Evolutionary conservation across 1,140 invertebrate species (phyloP).

Genomic region (Drosophila fuyamai): DNA sequence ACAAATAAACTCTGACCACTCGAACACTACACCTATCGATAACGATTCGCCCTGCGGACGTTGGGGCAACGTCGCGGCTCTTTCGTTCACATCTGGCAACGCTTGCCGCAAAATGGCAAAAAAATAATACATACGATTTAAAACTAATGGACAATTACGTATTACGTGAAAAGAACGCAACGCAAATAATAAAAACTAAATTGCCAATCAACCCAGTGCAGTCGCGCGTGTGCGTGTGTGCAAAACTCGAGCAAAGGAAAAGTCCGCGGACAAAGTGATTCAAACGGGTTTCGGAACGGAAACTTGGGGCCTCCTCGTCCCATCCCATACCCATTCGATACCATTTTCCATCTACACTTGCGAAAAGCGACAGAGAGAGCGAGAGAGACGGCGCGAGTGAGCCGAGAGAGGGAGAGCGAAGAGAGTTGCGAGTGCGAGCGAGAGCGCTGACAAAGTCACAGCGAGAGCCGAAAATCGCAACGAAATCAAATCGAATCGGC

Average conservation of each 20-base stretch:
- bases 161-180: conserved; percentile 80
- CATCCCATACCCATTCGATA: conserved; percentile 22
- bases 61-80: background rate
- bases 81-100: conserved; percentile 35
- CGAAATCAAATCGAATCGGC: conserved; percentile 31
- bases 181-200: conserved; percentile 58
- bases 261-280: conserved; percentile 55
- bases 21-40: background rate
- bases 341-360: conserved; percentile 75
- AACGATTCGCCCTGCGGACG: background rate
- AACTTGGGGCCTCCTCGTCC: conserved; percentile 38
- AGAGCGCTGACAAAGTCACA: conserved; percentile 53
- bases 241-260: conserved; percentile 33
- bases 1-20: too few species aligned
- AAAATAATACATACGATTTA: conserved; percentile 80
- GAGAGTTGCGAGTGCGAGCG: conserved; percentile 48
- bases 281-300: conserved; percentile 58
- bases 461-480: conserved; percentile 57
- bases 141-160: conserved; percentile 79
- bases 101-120: conserved; percentile 65
- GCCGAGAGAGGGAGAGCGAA: conserved; percentile 55
- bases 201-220: conserved; percentile 35
- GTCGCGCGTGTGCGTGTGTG: conserved; percentile 53
- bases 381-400: conserved; percentile 51
- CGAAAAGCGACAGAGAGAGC: conserved; percentile 58